These are phyloP conservation scores for Phengaris arion DNA, from an alignment of 2,888 invertebrate species.

Conservation along the genomic window DNA sequence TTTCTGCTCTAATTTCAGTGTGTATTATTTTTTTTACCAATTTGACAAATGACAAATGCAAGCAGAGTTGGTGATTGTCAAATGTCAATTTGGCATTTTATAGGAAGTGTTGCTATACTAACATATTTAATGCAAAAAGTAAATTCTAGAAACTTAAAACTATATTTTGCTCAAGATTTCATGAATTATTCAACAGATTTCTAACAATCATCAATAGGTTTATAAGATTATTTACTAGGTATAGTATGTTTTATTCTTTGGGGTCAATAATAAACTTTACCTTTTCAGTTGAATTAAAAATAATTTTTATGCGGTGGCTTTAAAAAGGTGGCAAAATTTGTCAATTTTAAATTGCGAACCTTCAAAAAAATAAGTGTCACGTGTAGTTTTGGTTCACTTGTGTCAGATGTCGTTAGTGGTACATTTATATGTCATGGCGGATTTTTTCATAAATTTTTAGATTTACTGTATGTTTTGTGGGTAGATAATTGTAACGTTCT, in stretches of 20 bases:
- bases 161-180: neutral
- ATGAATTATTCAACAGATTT: neutral
- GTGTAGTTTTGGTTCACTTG: conserved; percentile 57
- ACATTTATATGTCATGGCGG: conserved; percentile 72
- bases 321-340: conserved; percentile 49
- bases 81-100: neutral
- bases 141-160: neutral
- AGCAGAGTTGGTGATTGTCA: conserved; percentile 15
- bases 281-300: conserved; percentile 37
- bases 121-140: neutral
- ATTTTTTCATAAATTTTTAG: conserved; percentile 71
- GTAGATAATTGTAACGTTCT: conserved; percentile 71
- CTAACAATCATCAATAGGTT: neutral
- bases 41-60: conserved; percentile 18
- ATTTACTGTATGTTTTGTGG: conserved; percentile 69
- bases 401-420: conserved; percentile 73
- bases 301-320: conserved; percentile 52
- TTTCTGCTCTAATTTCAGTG: neutral
- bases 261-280: neutral
- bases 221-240: neutral
- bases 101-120: neutral
- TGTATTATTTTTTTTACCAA: conserved; percentile 22
- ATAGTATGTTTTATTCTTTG: neutral
- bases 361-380: conserved; percentile 57
- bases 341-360: conserved; percentile 58